Evolutionary conservation across 2,113 vertebrate species (phyloP).

Genomic region (Ceyx melanurus): DNA sequence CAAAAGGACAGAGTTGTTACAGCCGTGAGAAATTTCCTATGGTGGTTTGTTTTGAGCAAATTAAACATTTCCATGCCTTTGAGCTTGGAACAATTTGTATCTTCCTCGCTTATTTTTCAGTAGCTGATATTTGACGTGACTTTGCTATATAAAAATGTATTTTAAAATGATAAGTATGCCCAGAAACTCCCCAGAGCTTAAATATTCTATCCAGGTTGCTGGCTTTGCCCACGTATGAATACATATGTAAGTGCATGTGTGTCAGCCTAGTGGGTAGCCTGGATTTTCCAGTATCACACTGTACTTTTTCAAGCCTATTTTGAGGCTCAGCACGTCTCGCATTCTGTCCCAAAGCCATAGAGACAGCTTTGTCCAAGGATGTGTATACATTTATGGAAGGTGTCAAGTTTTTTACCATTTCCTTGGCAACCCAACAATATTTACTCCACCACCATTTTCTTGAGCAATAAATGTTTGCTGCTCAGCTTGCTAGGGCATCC

Average conservation of each 20-base stretch:
- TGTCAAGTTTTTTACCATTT: constrained; percentile 12
- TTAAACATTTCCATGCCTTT: neutral
- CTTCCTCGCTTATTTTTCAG: neutral
- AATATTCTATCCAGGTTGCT: neutral
- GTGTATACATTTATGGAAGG: neutral
- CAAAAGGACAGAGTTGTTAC: neutral
- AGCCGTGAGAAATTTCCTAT: neutral
- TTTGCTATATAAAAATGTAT: neutral
- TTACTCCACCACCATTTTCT: constrained; percentile 18
- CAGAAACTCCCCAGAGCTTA: neutral
- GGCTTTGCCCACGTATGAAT: neutral
- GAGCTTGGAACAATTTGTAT: neutral
- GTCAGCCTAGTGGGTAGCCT: neutral
- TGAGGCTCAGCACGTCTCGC: neutral
- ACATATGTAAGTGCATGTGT: fast-evolving
- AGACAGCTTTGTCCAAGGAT: neutral
- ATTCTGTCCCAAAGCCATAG: constrained; percentile 23
- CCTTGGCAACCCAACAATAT: constrained; percentile 42
- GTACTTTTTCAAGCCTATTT: neutral
- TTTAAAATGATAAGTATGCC: neutral
- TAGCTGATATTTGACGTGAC: neutral
- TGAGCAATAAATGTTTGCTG: neutral
- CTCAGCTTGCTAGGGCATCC: neutral
- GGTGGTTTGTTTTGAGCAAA: neutral
- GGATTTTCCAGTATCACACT: neutral